Evolutionary conservation across 2,888 invertebrate genomes (phyloP), one percentile per base, ranked within the genome.

Genomic region (Scaptomyza reducta): DNA sequence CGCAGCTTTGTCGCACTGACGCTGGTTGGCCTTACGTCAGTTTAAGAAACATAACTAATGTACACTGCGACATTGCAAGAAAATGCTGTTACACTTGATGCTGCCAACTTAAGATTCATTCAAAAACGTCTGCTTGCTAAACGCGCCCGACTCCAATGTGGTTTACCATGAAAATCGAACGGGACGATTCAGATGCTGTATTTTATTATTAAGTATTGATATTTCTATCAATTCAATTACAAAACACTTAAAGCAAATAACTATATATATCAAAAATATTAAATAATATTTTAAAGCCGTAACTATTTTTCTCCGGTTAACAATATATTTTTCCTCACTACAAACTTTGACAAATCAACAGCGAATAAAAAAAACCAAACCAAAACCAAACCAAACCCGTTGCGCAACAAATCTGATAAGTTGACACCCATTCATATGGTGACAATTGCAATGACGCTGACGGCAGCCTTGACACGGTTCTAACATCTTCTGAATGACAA

Each of bases 31-130:
- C 87, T 82, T 68, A 84, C 69, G 63, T 70, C 68, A 59, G 65
- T 56, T 65, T 57, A 69, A 71, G 74, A 74, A 79, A 87, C 1
- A 33, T 33, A 84, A 66, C 83, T 82, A 83, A 81, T 73, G 76
- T 63, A 18, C 72, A 62, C 49, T 65, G 74, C 87, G 89, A 81
- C 88, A 86, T 89, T 89, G 83, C 79, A 89, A 87, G 88, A 90
- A 89, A 90, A 90, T 90, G 90, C 83, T 81, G 89, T 90, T 90
- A 79, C 89, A 90, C 90, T 90, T 90, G 89, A 79, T 88, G 89
- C 72, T 77, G 87, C 89, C 85, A 85, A 87, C 88, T 88, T 75
- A 76, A 88, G 87, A 80, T 74, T 64, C 71, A 69, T 71, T 64
- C 55, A 66, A 41, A 55, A 58, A 55, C 51, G 54, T 5, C 25